Evolutionary conservation across 2,797 vertebrate species (phyloP), one percentile per base, ranked within the genome.

Genomic region (Macropodus opercularis): DNA sequence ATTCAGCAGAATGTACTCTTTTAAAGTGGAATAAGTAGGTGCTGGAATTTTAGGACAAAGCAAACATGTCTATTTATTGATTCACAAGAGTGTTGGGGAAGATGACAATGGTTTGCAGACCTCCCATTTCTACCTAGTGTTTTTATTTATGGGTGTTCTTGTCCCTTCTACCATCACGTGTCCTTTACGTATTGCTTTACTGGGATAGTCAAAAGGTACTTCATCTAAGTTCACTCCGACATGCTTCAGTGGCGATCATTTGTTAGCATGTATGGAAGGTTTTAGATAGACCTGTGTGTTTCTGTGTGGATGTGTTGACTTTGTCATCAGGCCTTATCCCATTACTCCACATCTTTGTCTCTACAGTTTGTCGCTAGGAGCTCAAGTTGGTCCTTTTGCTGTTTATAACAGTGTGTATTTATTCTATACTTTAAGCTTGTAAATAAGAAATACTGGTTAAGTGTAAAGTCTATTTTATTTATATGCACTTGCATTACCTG

Each of bases 331-430:
- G 85, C 86, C 90, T 89, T 80, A 83, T 72, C 77, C 64, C 81
- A 79, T 85, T 80, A 80, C 80, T 81, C 86, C 79, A 27, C 89
- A 85, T 79, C 87, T 88, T 81, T 85, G 89, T 92, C 85, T 88
- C 75, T 84, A 83, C 85, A 91, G 93, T 95, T 95, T 95, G 95
- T 92, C 89, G 79, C 94, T 94, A 89, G 90, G 79, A 92, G 93
- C 90, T 94, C 93, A 93, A 92, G 93, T 94, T 91, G 92, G 91
- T 95, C 94, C 92, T 93, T 93, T 93, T 96, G 94, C 96, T 96
- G 96, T 98, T 98, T 97, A 96, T 97, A 99, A 95, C 94, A 91
- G 88, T 96, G 87, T 96, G 94, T 98, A 99, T 97, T 98, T 98
- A 98, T 99, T 90, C 87, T 87, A 83, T 96, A 95, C 90, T 83